These are phyloP conservation scores for Lepidochitona cinerea DNA, from an alignment of 2,888 invertebrate species.

Conservation along the genomic window DNA sequence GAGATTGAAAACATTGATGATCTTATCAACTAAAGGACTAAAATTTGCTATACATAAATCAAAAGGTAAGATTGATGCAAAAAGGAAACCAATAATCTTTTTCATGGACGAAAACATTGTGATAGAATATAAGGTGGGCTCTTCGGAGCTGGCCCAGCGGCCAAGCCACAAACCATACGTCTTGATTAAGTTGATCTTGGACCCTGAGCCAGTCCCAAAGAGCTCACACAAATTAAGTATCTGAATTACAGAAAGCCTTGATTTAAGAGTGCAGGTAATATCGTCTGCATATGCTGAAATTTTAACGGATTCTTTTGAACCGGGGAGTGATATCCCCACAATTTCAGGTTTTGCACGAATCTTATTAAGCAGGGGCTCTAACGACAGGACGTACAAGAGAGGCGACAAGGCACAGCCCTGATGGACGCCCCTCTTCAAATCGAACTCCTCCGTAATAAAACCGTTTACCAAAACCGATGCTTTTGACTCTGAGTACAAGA, in stretches of 20 bases:
- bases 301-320: background rate
- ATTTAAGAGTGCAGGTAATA: background rate
- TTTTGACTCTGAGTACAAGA: too few relatives aligned
- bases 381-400: background rate
- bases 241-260: too few relatives aligned
- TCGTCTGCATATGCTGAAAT: background rate
- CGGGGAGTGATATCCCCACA: too few relatives aligned
- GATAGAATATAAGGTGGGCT: background rate
- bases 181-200: background rate
- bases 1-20: background rate
- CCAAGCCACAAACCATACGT: background rate
- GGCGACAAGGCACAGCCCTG: background rate
- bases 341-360: background rate
- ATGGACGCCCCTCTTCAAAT: background rate
- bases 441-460: background rate
- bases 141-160: background rate
- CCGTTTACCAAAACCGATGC: background rate
- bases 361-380: background rate
- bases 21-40: background rate
- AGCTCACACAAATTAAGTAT: background rate
- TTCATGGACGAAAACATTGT: background rate
- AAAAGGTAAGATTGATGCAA: too few relatives aligned
- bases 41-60: too few relatives aligned
- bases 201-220: background rate
- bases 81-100: background rate